These are phyloP conservation scores for Daptonema setosum DNA, from an alignment of 2,888 invertebrate species.

Conservation along the genomic window DNA sequence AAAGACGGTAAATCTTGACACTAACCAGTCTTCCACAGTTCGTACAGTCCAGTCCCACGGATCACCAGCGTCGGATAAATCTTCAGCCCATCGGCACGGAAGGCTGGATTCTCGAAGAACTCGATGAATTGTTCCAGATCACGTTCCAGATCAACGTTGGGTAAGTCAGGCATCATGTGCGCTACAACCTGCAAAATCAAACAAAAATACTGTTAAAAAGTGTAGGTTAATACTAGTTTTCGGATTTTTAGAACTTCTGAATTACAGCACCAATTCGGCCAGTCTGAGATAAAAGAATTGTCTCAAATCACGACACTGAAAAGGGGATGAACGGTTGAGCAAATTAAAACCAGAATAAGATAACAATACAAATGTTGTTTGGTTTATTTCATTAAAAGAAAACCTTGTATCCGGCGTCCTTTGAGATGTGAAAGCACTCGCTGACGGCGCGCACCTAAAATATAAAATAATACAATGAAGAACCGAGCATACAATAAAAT, in stretches of 20 bases:
- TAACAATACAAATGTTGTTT: too few species aligned
- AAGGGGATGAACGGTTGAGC: too few species aligned
- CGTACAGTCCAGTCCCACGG: constrained; percentile 70
- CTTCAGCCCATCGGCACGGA: constrained; percentile 86
- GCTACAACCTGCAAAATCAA: constrained; percentile 14
- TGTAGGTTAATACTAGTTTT: too few species aligned
- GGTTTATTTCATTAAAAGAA: too few species aligned
- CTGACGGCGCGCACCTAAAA: constrained; percentile 49
- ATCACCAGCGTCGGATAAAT: constrained; percentile 96
- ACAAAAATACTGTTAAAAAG: background rate
- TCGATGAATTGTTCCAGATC: constrained; percentile 59
- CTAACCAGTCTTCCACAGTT: constrained; percentile 93
- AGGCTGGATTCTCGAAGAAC: constrained; percentile 59
- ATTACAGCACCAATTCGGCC: too few species aligned
- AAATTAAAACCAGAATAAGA: too few species aligned
- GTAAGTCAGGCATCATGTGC: constrained; percentile 94
- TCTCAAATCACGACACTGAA: too few species aligned
- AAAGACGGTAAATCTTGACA: too few species aligned
- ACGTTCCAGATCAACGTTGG: constrained; percentile 84
- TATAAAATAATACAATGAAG: too few species aligned
- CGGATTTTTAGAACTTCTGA: too few species aligned
- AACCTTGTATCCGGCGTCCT: constrained; percentile 88
- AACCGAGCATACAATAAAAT: too few species aligned
- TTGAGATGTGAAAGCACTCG: constrained; percentile 82
- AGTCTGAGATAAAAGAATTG: too few species aligned